Base-by-base conservation (phyloP, 2,797 vertebrate species). In the Botia almorhae region DNA sequence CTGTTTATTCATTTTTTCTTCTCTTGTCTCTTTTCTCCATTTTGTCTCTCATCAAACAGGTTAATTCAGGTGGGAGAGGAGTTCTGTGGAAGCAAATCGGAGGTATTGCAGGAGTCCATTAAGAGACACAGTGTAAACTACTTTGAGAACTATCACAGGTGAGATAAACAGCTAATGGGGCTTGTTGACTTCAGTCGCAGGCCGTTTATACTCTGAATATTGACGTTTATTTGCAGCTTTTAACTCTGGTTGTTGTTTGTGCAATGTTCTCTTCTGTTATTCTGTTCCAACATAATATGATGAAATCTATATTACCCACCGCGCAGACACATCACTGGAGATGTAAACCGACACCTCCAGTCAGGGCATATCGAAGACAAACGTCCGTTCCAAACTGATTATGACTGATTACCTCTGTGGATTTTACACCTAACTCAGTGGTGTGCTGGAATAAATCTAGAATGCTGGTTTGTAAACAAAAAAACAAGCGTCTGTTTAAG, bases 101-200 rank as follows among this genome's bases (percentile, higher is more conserved):
- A 99, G 90, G 96, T 98, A 85, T 94, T 99, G 86, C 98, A 99
- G 89, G 98, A 99, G 85, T 99, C 98, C 53, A 96, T 99, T 88
- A 95, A 97, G 90, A 96, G 94, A 73, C 98, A 99, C 90, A 99
- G 98, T 26, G 92, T 98, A 77, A 99, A 99, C 92, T 99, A 99
- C 92, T 99, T 99, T 85, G 99, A 97, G 87, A 98, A 97, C 83
- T 98, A 99, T 88, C 98, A 99, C 94, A 97, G 97, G 98, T 99
- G 85, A 94, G 92, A 81, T 16, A 6, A 23, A 2, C 7, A 11
- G 56, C 50, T 14, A 10, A 8, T 48, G 58, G 21, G 61, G 29
- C 36, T 14, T 48, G 39, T 13, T 69, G 8, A 46, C 72, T 17
- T 50, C 29, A 12, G 6, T 5, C 11, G 13, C 58, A 26, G 12